Evolutionary conservation across 2,888 invertebrate genomes (phyloP).

Genomic region (Bhutanitis thaidina): DNA sequence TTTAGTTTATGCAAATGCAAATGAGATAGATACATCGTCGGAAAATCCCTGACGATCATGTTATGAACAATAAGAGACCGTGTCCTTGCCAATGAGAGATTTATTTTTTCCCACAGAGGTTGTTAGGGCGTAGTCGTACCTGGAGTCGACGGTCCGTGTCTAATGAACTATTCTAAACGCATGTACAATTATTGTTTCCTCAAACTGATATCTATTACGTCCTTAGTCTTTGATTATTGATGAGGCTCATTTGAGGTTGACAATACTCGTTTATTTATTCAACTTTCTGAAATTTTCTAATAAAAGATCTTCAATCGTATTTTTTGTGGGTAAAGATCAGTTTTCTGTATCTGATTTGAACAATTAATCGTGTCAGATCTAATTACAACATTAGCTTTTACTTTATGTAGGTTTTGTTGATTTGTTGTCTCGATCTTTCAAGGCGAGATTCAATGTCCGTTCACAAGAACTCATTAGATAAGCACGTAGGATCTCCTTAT

Average conservation of each 20-base stretch:
- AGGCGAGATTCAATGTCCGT: conserved; percentile 37
- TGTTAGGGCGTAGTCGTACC: conserved; percentile 24
- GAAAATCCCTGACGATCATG: conserved; percentile 38
- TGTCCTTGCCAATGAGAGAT: conserved; percentile 57
- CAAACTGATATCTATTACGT: conserved; percentile 39
- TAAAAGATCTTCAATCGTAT: conserved; percentile 1
- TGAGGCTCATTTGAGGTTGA: conserved; percentile 35
- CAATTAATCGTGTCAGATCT: conserved; percentile 14
- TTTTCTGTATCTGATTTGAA: not conserved
- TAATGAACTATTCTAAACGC: conserved; percentile 49
- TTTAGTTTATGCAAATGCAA: conserved; percentile 22
- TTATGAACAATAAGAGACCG: conserved; percentile 41
- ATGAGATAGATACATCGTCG: conserved; percentile 23
- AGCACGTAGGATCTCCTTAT: not conserved
- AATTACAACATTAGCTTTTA: conserved; percentile 34
- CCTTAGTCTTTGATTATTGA: conserved; percentile 41
- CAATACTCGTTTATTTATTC: not conserved
- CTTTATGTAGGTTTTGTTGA: conserved; percentile 38
- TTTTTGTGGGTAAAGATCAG: not conserved
- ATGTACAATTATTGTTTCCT: conserved; percentile 50
- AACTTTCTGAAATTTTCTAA: conserved; percentile 1
- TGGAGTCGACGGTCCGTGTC: conserved; percentile 32
- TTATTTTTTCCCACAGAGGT: conserved; percentile 60
- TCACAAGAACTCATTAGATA: conserved; percentile 31
- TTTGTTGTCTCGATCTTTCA: conserved; percentile 35